Evolutionary conservation across 1,140 invertebrate species (phyloP), one percentile per base, ranked within the genome.

Genomic region (Bombus affinis): DNA sequence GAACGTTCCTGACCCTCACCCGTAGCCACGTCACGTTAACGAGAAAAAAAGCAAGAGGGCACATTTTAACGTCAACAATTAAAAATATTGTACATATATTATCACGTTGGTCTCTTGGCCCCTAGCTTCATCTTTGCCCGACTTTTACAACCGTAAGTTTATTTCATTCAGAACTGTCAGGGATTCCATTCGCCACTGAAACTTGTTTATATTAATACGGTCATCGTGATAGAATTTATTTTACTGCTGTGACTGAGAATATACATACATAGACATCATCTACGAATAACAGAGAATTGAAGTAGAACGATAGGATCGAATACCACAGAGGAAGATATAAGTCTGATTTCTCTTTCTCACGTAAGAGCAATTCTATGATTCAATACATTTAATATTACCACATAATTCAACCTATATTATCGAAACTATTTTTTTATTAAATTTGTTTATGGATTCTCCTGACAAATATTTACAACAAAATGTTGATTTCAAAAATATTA

Each of bases 51-150:
- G 59, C 86, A 80, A 71, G 75, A 70, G 87, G 75, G 73, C 90
- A 91, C 91, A 89, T 92, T 92, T 92, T 92, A 92, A 92, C 80
- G 91, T 91, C 91, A 92, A 92, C 91, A 92, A 92, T 92, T 92
- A 92, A 89, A 92, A 92, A 92, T 92, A 92, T 90, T 90, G 82
- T 87, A 87, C 91, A 90, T 92, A 92, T 80, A 87, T 92, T 92
- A 92, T 83, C 65, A 73, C 53, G 39, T 68, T 72, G 81, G 73
- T 66, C 78, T 80, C 66, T 78, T 71, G 82, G 68, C 70, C 76
- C 15, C 74, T 39, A 28, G 65, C 68, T 59, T 71, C 70, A 65
- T 85, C 81, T 89, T 85, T 70, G 35, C 68, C 71, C 66, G 70
- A 59, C 71, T 68, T 87, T 86, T 81, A 83, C 78, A 57, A 59